phyloP scores from a whole-genome alignment of 2,888 invertebrate species.

The Ophioninae sp. region DNA sequence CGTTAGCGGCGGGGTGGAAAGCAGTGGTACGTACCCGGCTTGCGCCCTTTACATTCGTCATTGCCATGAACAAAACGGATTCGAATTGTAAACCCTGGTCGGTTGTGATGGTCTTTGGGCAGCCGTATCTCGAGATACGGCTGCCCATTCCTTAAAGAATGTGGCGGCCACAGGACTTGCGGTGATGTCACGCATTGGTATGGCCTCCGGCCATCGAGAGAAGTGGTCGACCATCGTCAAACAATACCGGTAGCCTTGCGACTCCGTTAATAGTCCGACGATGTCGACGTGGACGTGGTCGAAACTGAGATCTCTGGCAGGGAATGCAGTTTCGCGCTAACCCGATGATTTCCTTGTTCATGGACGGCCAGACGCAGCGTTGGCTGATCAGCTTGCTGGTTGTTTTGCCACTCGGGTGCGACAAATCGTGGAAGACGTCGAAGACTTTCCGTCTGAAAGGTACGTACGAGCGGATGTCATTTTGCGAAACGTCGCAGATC shows the following conservation, averaged over 20 bases:
- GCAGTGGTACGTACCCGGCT: conserved; percentile 64
- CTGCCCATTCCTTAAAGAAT: too few species aligned
- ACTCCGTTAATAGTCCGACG: conserved; percentile 10
- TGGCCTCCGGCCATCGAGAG: conserved; percentile 68
- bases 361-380: conserved; percentile 51
- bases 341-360: too few species aligned
- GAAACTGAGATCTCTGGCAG: conserved; percentile 55
- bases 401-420: conserved; percentile 60
- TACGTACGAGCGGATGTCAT: conserved; percentile 61
- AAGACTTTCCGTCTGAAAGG: conserved; percentile 56
- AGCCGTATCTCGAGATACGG: too few species aligned
- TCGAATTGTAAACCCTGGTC: conserved; percentile 71
- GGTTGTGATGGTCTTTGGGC: conserved; percentile 57
- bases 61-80: conserved; percentile 59
- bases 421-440: conserved; percentile 56
- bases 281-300: conserved; percentile 64
- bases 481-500: conserved; percentile 44
- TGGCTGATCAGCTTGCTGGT: conserved; percentile 60
- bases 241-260: conserved; percentile 2
- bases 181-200: conserved; percentile 63
- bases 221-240: conserved; percentile 16
- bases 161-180: too few species aligned
- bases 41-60: conserved; percentile 52
- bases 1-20: too few species aligned
- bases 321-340: too few species aligned